Evolutionary conservation across 1,140 invertebrate genomes (phyloP), one percentile per base, ranked within the genome.

Genomic region (Pteromalus puparum): DNA sequence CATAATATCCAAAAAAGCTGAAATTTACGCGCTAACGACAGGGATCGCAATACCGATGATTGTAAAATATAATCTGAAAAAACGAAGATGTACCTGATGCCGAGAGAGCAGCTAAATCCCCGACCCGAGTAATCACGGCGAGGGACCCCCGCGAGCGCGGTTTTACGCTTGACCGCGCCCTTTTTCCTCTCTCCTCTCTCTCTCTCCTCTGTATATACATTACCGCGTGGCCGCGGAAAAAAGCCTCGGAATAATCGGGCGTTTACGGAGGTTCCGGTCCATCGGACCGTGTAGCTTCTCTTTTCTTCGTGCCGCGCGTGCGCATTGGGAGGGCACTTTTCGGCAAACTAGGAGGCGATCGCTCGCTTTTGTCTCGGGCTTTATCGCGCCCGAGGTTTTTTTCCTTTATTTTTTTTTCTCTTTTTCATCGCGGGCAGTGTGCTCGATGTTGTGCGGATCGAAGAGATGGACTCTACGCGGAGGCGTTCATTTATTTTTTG

Each of bases 61-160:
- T 61, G 53, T 61, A 61, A 61, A 61, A 30, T 30, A 30, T 30
- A 61, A 21, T 61, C 18, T 61, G 18, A 61, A 61, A 61, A n/a
- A 61, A 61, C 30, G 5, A n/a, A 21, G 53, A 61, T 61, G 53
- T 61, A 53, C 48, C 48, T 53, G n/a, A n/a, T n/a, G 53, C 53
- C n/a, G 21, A 61, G 12, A 0, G 21, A 38, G 3, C 38, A 10
- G 7, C 53, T n/a, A 0, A 61, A 61, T 61, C 53, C 21, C 18
- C 53, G 53, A 6, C 15, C 18, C 21, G 26, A 34, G 34, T 42
- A 74, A 74, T 74, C 73, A 34, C 73, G 34, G 34, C 68, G 68
- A 72, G 68, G 26, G 83, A 84, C 77, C 83, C 83, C 83, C 83
- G 34, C 28, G 83, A 79, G 53, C 38, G 61, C n/a, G 78, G 61